These are phyloP conservation scores for Trachelus stipa DNA, from an alignment of 2,888 invertebrate species.

Conservation along the genomic window DNA sequence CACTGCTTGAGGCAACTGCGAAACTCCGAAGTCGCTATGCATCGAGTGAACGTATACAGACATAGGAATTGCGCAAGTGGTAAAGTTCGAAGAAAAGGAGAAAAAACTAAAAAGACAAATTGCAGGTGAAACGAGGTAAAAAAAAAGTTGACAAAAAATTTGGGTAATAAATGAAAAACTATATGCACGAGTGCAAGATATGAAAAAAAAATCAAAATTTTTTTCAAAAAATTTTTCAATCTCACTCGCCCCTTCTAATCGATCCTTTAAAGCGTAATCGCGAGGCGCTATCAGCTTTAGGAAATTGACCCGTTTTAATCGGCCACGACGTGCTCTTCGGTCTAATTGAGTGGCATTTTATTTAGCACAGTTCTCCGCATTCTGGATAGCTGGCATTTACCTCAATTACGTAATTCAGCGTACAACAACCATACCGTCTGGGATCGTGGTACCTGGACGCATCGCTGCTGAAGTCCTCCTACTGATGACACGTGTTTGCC, in stretches of 20 bases:
- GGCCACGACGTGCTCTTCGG: constrained; percentile 1
- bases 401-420: constrained; percentile 62
- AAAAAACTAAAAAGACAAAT: neutral
- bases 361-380: constrained; percentile 59
- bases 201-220: neutral
- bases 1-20: constrained; percentile 59
- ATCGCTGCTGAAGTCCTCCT: constrained; percentile 25
- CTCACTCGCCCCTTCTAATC: neutral
- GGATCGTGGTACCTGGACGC: neutral
- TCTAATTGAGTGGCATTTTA: constrained; percentile 61
- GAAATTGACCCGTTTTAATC: neutral
- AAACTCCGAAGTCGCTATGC: constrained; percentile 28
- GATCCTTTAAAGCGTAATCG: neutral
- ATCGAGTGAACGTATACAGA: neutral
- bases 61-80: neutral
- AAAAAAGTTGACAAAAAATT: neutral
- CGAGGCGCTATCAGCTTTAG: neutral
- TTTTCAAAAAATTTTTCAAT: neutral
- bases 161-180: neutral
- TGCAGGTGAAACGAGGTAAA: neutral
- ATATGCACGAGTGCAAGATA: too few species aligned
- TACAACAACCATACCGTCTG: constrained; percentile 38
- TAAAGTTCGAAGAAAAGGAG: neutral
- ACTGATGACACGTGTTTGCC: constrained; percentile 61
- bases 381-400: constrained; percentile 59